Conservation (phyloP, 2,797 vertebrate species). For the Vipera ursinii region DNA sequence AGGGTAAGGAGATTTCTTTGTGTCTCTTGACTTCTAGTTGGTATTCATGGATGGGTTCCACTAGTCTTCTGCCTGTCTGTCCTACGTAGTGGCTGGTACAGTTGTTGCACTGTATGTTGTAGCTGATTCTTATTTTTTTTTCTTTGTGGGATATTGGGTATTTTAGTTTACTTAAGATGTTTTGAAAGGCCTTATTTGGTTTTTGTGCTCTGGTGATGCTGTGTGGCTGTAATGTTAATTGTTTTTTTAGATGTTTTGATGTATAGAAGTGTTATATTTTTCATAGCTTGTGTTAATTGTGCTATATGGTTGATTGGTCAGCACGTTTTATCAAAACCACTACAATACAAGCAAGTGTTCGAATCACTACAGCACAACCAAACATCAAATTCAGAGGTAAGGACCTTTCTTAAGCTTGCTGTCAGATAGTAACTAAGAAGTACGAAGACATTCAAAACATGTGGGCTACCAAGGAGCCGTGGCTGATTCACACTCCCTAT, state of each 20-base stretch:
- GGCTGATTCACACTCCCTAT: neutral
- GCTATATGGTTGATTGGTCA: neutral
- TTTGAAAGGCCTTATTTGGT: neutral
- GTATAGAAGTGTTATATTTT: neutral
- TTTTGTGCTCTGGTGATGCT: neutral
- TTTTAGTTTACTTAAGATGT: neutral
- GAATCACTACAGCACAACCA: neutral
- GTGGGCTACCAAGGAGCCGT: neutral
- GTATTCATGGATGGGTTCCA: neutral
- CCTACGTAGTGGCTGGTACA: neutral
- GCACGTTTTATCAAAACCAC: neutral
- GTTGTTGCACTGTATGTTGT: neutral
- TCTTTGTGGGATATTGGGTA: neutral
- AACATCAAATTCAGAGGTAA: neutral
- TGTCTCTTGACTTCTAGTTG: neutral
- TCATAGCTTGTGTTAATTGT: neutral
- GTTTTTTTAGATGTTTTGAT: too few species aligned
- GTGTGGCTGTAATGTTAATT: neutral
- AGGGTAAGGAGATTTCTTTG: neutral
- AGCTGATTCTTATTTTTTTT: neutral
- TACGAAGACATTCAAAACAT: neutral
- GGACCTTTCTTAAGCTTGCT: neutral
- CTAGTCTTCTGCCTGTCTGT: neutral
- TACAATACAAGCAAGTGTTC: neutral
- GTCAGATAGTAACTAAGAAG: neutral